Conservation (phyloP, 2,797 vertebrate species). For the Orestias chungarensis region DNA sequence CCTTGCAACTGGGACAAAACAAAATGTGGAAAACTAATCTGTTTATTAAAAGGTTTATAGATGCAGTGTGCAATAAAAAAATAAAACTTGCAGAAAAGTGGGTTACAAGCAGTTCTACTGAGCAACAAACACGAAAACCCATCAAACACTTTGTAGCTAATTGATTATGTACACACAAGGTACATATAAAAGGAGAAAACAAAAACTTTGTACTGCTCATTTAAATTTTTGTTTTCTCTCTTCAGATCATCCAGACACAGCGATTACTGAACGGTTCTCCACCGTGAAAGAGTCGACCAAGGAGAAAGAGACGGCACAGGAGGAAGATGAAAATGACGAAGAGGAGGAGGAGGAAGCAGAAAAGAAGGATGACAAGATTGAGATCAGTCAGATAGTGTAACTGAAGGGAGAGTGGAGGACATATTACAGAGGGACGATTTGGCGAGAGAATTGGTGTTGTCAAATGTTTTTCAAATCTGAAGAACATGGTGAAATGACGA, state of each 20-base stretch:
- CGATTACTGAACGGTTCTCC: conserved; percentile 45
- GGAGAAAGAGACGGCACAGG: conserved; percentile 54
- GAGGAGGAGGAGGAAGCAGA: conserved; percentile 47
- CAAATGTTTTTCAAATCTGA: conserved; percentile 45
- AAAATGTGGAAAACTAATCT: neutral
- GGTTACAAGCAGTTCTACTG: neutral
- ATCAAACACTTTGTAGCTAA: neutral
- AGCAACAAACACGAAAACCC: neutral
- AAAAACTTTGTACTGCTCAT: neutral
- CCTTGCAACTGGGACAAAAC: neutral
- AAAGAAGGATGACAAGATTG: conserved; percentile 25
- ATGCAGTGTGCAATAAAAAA: neutral
- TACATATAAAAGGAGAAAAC: neutral
- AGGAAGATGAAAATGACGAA: conserved; percentile 61
- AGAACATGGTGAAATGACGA: conserved; percentile 22
- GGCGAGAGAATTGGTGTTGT: conserved; percentile 20
- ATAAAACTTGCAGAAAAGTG: neutral
- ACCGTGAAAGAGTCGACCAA: conserved; percentile 47
- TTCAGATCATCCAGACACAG: conserved; percentile 69
- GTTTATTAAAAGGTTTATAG: neutral
- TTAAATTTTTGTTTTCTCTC: conserved; percentile 36
- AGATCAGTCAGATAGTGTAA: conserved; percentile 65
- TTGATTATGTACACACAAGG: neutral
- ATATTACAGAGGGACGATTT: conserved; percentile 12
- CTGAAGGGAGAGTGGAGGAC: conserved; percentile 39